Evolutionary conservation across 2,113 vertebrate species (phyloP), one percentile per base, ranked within the genome.

Genomic region (Cygnus atratus): DNA sequence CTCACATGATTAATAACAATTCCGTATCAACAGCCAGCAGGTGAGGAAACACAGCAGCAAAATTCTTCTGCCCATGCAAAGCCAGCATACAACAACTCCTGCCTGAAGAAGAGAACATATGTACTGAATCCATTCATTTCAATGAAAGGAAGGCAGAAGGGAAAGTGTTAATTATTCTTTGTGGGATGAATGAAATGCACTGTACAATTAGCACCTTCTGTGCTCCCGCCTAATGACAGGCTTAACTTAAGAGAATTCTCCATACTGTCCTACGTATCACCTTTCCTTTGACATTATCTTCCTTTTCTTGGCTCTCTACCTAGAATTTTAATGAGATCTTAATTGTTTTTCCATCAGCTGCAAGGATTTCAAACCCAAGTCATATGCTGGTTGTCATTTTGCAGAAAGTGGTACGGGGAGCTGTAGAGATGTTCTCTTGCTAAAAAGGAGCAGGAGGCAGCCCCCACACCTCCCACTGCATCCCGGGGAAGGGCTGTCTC

Each of bases 371-470:
- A 96, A 92, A 72, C 77, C 86, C 66, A 93, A 95, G 88, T 96
- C 93, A 88, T 97, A 94, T 94, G 95, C 71, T 96, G 88, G 90
- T 97, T 97, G 96, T 96, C 95, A 92, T 96, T 96, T 81, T 87
- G 85, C 86, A 94, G 92, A 91, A 97, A 88, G 88, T 92, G 92
- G 76, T 87, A 95, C 68, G 75, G 80, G 90, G 90, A 97, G 86
- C 90, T 93, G 88, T 84, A 91, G 95, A 94, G 95, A 95, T 93
- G 92, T 95, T 96, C 88, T 93, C 93, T 90, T 79, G 90, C 95
- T 97, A 93, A 92, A 96, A 94, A 1, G 6, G 44, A 97, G 96
- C 92, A 84, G 90, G 70, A 97, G 92, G 86, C 96, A 96, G 92
- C 95, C 88, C 90, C 93, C 93, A 94, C 90, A 94, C 76, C 90